Conservation (phyloP, 2,888 invertebrate genomes). For the Apantesis nais region DNA sequence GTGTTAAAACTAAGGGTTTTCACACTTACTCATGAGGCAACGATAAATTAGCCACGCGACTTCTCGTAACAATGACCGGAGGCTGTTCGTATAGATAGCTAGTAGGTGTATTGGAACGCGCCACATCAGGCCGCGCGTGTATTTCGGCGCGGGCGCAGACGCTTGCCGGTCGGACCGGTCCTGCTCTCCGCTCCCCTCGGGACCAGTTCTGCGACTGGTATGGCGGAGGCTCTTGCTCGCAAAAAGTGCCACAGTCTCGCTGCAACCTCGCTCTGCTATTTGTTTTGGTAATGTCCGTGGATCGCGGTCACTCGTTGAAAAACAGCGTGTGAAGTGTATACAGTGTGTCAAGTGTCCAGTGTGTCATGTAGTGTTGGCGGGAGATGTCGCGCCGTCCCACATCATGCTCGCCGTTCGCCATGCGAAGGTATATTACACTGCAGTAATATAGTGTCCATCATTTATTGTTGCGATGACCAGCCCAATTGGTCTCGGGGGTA, state of each 20-base stretch:
- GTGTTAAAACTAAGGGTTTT: not conserved
- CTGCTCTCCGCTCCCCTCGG: slow-evolving; percentile 26
- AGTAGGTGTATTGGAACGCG: slow-evolving; percentile 24
- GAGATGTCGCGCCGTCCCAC: slow-evolving; percentile 58
- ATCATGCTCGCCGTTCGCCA: slow-evolving; percentile 73
- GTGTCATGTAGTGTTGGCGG: slow-evolving; percentile 50
- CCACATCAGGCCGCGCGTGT: slow-evolving; percentile 27
- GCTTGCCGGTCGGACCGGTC: slow-evolving; percentile 51
- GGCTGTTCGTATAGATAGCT: slow-evolving; percentile 16
- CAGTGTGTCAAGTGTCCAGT: slow-evolving; percentile 37
- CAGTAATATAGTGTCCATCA: not conserved
- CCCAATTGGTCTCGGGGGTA: slow-evolving; percentile 1
- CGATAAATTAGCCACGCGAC: slow-evolving; percentile 22
- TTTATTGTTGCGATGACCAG: not conserved
- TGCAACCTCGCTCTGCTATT: slow-evolving; percentile 48
- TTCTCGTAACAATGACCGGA: slow-evolving; percentile 15
- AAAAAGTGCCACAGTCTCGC: slow-evolving; percentile 50
- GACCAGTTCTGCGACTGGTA: slow-evolving; percentile 44
- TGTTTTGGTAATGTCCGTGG: slow-evolving; percentile 54
- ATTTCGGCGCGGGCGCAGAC: slow-evolving; percentile 45
- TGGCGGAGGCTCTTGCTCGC: slow-evolving; percentile 42
- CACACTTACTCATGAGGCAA: slow-evolving; percentile 12
- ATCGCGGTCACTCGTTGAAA: slow-evolving; percentile 40
- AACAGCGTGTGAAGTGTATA: slow-evolving; percentile 30
- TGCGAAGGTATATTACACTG: slow-evolving; percentile 63